Evolutionary conservation across 2,797 vertebrate genomes (phyloP), one percentile per base, ranked within the genome.

Genomic region (Anas capensis): DNA sequence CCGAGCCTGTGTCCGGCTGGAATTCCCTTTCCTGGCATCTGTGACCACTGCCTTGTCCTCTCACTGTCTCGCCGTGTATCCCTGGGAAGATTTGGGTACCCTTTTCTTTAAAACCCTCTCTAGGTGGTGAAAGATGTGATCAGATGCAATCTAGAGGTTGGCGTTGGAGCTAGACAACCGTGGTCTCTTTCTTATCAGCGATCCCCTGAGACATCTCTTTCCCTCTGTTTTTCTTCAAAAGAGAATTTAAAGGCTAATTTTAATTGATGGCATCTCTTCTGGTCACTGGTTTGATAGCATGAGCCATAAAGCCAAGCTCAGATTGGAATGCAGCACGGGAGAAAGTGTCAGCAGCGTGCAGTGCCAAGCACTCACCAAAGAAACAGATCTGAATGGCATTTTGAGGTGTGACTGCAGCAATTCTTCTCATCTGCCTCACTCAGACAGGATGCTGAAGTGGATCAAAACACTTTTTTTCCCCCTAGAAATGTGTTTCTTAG

Each of bases 221-320:
- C 68, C 40, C 38, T 75, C 78, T 56, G 24, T 29, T 69, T 76
- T 91, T 51, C 54, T 80, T 84, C 33, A 46, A 53, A 94, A 88
- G 53, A 85, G 94, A 95, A 95, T 85, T 29, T 87, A 94, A 93
- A 83, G 69, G 23, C 53, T 89, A 14, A 33, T 89, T 95, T 92
- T 91, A 85, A 89, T 75, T 56, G 57, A 75, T 54, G 31, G 56
- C 51, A 83, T 82, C 70, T 88, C 24, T 65, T 93, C 85, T 85
- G 57, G 68, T 48, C 72, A 66, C 34, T n/a, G 49, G 19, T 85
- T 87, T 78, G 57, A 24, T n/a, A 81, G 71, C 34, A 57, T 1
- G 1, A 91, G 38, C 34, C 58, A 23, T 14, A 70, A 78, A 90
- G 54, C 42, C 72, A 16, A 44, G 40, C 20, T 66, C 64, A 61